Evolutionary conservation across 2,113 vertebrate genomes (phyloP), one percentile per base, ranked within the genome.

Genomic region (Paracanthobrama guichenoti): DNA sequence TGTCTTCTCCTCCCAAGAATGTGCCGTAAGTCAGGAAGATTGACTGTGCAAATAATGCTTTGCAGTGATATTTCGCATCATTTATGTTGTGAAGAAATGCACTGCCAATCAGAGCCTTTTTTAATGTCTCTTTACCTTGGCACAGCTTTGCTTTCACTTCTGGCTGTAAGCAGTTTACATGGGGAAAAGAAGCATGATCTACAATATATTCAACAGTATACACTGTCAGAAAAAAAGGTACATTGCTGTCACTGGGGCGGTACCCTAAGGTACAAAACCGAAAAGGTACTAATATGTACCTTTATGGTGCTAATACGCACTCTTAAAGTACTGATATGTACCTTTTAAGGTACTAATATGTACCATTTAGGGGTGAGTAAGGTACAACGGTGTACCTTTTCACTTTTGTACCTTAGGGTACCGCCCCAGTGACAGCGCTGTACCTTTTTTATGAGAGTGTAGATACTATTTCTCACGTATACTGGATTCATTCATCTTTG

Each of bases 61-160:
- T 3, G 55, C 28, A 73, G 22, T 42, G 20, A 83, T 20, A 73
- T n/a, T 35, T 35, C 53, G 10, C 39, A 64, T 24, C 26, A 64
- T 60, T 53, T 80, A 67, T 67, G 60, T 71, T 74, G 42, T 6
- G 55, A 67, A 53, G 3, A 73, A 60, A 50, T 6, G 46, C 13
- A 59, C 66, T 53, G 48, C 20, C 79, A 66, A 71, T 72, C 4
- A 39, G 71, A 50, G 50, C 28, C 7, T 26, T 67, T 31, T 80
- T 50, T 66, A 55, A 80, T 64, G 57, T 84, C 76, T 84, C 28
- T 75, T 74, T 75, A 74, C 69, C 57, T 75, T 80, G 55, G 48
- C n/a, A 80, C 60, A 64, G 4, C 31, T 66, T 77, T 53, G 60
- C 64, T 74, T 77, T 50, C 35, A 24, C 31, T 69, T 42, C 53